A percentile compares a stretch with the other conserved stretches of the same genome.
phyloP scores from a whole-genome alignment of 2,797 vertebrate genomes.

The Esox lucius region DNA sequence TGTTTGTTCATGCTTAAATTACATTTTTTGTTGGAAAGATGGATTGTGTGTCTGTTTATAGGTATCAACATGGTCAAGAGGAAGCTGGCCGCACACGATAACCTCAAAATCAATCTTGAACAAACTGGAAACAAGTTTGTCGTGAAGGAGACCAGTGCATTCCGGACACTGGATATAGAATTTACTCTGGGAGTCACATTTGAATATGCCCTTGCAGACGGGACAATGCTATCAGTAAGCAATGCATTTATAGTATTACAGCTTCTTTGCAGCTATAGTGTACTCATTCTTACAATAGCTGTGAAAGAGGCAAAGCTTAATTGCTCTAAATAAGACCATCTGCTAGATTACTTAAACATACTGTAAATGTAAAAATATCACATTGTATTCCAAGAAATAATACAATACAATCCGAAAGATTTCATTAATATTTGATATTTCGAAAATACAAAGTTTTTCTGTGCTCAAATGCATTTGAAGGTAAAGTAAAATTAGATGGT shows the following conservation, averaged over 20 bases:
- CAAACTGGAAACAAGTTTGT: slow-evolving; percentile 86
- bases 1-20: slow-evolving; percentile 38
- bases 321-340: neutral
- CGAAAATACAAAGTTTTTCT: neutral
- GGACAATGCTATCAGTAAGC: slow-evolving; percentile 84
- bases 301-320: neutral
- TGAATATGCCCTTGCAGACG: slow-evolving; percentile 87
- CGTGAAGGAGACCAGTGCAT: slow-evolving; percentile 86
- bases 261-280: neutral
- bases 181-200: slow-evolving; percentile 87
- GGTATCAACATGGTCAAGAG: slow-evolving; percentile 89
- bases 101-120: slow-evolving; percentile 84
- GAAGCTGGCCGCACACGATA: slow-evolving; percentile 90
- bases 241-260: neutral
- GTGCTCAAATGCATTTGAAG: neutral
- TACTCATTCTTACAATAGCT: neutral
- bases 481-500: neutral
- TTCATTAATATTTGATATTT: neutral
- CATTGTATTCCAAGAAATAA: neutral
- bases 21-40: neutral
- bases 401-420: neutral
- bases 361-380: too few species aligned
- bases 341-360: too few species aligned
- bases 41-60: slow-evolving; percentile 48
- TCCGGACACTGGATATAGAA: slow-evolving; percentile 83